Base-by-base conservation (phyloP, 2,888 invertebrate genomes). In the Notodonta ziczac region DNA sequence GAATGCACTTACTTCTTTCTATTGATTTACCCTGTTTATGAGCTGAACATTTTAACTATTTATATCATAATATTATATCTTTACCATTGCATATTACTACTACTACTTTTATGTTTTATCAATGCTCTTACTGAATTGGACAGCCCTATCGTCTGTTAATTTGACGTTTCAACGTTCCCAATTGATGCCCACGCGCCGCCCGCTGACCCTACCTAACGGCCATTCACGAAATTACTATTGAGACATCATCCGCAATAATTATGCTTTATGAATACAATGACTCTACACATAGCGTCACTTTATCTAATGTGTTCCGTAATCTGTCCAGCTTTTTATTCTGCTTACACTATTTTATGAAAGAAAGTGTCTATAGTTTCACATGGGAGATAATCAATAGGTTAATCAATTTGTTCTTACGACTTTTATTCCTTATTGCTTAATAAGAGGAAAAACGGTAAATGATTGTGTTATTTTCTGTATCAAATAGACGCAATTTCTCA, bases 111-210 rank as follows among this genome's bases (percentile, higher is more conserved):
- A 24, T 24, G 24, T 24, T 24, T 24, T 24, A 24, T 24, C 24
- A 24, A 24, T 24, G 24, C 24, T 13, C 13, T 10, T 46, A 46
- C 52, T 48, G 1, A 16, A 50, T 68, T 52, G 67, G 84, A 65
- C 81, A 88, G 74, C 88, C 89, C 87, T 88, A 52, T 52, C 55
- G 40, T 8, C 40, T 78, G 82, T 87, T 88, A 88, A 89, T 88
- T 86, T 85, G 85, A 86, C 82, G 86, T 86, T 86, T 86, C 88
- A 89, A 84, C 85, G 88, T 75, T 80, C 87, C 82, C 90, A 92
- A 91, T 93, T 92, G 90, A 72, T 73, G 84, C 91, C 92, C 90
- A 91, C 91, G 89, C 91, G 80, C 80, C 73, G 72, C 77, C 76
- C 76, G 76, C 73, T 86, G 90, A 85, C 90, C 90, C 87, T 86